phyloP scores from a whole-genome alignment of 2,113 vertebrate species.

The Recurvirostra avosetta region DNA sequence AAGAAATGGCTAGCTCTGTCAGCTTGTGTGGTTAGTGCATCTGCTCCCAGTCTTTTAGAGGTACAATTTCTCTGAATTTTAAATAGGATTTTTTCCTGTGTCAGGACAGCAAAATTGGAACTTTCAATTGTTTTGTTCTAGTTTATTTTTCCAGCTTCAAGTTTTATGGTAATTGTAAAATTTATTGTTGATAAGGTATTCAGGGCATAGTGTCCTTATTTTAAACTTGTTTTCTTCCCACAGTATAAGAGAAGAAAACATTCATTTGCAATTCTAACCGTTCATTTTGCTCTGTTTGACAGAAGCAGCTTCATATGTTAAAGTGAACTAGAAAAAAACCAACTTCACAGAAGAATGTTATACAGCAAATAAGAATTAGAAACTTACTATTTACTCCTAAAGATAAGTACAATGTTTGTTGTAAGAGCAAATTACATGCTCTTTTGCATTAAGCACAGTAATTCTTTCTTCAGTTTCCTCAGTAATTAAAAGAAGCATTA shows the following conservation, averaged over 20 bases:
- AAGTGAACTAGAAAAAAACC: neutral
- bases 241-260: neutral
- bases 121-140: neutral
- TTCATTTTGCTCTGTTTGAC: neutral
- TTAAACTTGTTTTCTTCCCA: neutral
- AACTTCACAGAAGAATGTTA: neutral
- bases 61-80: neutral
- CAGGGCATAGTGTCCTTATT: neutral
- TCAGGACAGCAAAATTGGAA: neutral
- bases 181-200: neutral
- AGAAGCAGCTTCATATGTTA: neutral
- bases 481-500: neutral
- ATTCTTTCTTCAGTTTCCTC: neutral
- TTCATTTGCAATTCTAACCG: neutral
- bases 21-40: neutral
- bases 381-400: neutral
- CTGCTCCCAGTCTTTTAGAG: neutral
- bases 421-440: neutral
- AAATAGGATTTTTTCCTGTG: neutral
- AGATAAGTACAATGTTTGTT: neutral
- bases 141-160: neutral
- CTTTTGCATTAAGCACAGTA: neutral
- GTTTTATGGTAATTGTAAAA: neutral
- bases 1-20: neutral
- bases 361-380: neutral